Evolutionary conservation across 2,888 invertebrate species (phyloP).

Genomic region (Penaeus monodon): DNA sequence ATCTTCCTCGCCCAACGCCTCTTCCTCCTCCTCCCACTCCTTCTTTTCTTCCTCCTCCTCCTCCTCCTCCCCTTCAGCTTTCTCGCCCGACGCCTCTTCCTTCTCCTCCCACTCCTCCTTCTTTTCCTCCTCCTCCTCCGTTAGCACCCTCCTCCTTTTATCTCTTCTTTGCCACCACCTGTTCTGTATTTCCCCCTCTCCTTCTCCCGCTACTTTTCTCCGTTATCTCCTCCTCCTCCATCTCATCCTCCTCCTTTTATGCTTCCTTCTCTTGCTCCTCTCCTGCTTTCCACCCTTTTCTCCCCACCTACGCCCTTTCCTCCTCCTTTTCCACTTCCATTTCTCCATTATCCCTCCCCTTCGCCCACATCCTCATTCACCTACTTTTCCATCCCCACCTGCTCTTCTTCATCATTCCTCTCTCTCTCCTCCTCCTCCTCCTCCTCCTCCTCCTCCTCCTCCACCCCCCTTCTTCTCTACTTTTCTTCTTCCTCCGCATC

Average conservation of each 20-base stretch:
- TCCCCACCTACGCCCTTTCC: neutral
- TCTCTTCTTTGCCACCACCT: neutral
- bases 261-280: too few relatives aligned
- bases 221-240: neutral
- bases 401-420: too few relatives aligned
- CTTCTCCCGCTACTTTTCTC: neutral
- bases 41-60: neutral
- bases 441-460: neutral
- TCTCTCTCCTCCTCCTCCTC: neutral
- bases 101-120: neutral
- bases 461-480: neutral
- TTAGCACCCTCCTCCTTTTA: neutral
- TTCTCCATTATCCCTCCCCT: neutral
- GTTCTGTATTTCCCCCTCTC: neutral
- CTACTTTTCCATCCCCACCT: too few relatives aligned
- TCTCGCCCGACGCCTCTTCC: neutral
- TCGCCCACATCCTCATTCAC: too few relatives aligned
- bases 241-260: neutral
- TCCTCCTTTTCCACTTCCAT: neutral
- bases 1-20: neutral
- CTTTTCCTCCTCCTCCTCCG: neutral
- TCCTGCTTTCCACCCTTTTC: neutral
- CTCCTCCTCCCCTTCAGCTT: neutral
- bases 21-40: neutral
- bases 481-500: accelerated